phyloP scores from a whole-genome alignment of 2,113 vertebrate species.

The Neodontobutis hainanensis region DNA sequence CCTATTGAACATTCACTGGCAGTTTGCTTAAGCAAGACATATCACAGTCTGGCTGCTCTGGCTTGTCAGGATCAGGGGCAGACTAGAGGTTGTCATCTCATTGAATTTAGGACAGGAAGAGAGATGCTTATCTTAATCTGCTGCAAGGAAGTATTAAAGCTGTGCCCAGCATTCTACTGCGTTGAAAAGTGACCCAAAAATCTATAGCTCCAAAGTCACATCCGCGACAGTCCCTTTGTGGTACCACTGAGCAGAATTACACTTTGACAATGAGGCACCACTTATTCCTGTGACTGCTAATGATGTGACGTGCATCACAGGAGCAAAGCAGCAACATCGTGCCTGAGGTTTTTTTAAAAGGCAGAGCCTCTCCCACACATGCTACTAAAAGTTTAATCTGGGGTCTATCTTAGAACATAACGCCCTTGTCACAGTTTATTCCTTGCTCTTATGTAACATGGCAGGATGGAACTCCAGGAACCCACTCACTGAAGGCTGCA shows the following conservation, averaged over 20 bases:
- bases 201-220: conserved; percentile 62
- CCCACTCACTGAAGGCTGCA: conserved; percentile 39
- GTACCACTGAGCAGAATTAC: conserved; percentile 44
- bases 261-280: conserved; percentile 5
- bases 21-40: conserved; percentile 40
- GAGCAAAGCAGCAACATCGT: conserved; percentile 7
- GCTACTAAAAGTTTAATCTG: conserved; percentile 19
- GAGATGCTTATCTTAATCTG: conserved; percentile 71
- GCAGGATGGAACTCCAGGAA: conserved; percentile 13
- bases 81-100: conserved; percentile 53
- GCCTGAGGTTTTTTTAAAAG: conserved; percentile 16
- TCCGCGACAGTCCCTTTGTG: conserved; percentile 56
- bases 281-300: conserved; percentile 21
- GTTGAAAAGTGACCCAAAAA: conserved; percentile 67
- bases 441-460: conserved; percentile 57
- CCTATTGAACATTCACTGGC: conserved; percentile 31
- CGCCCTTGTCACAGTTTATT: conserved; percentile 36
- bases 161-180: conserved; percentile 49
- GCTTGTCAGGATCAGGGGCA: conserved; percentile 43
- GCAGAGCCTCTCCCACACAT: conserved; percentile 3
- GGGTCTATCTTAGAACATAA: conserved; percentile 25
- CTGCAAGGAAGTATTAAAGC: conserved; percentile 63
- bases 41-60: conserved; percentile 31
- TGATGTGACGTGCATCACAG: conserved; percentile 28
- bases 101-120: conserved; percentile 59